phyloP scores from a whole-genome alignment of 1,140 invertebrate species.

The Eufriesea mexicana region DNA sequence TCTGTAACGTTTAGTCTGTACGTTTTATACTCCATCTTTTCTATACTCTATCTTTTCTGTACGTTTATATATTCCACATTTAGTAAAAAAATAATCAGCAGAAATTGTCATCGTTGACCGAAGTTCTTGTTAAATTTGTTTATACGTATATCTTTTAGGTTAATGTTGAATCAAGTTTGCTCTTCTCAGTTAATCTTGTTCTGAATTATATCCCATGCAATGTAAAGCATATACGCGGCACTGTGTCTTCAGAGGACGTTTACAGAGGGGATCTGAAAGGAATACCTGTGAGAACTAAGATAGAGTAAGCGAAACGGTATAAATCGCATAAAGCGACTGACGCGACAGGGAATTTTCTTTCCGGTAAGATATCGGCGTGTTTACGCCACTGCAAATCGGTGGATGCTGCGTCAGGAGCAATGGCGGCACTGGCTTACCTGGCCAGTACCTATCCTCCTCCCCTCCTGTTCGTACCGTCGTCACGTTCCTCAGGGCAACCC shows the following conservation, averaged over 20 bases:
- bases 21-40: neutral
- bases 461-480: slow-evolving; percentile 15
- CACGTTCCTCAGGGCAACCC: slow-evolving; percentile 60
- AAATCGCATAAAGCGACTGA: neutral
- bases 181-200: neutral
- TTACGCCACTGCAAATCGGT: slow-evolving; percentile 59
- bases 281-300: neutral
- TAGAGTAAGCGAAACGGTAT: neutral
- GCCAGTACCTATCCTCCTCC: slow-evolving; percentile 33
- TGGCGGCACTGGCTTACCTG: slow-evolving; percentile 66
- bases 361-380: neutral
- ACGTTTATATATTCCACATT: too few species aligned
- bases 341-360: neutral
- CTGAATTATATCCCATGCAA: neutral
- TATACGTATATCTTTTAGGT: too few species aligned
- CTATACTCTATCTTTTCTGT: neutral
- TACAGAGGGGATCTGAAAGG: neutral
- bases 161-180: too few species aligned
- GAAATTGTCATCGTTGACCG: too few species aligned
- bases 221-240: neutral
- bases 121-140: too few species aligned
- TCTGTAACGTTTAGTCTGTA: neutral
- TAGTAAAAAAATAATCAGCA: too few species aligned
- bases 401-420: slow-evolving; percentile 71
- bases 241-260: neutral